Evolutionary conservation across 2,888 invertebrate species (phyloP), one percentile per base, ranked within the genome.

Genomic region (Alviniconcha strummeri): DNA sequence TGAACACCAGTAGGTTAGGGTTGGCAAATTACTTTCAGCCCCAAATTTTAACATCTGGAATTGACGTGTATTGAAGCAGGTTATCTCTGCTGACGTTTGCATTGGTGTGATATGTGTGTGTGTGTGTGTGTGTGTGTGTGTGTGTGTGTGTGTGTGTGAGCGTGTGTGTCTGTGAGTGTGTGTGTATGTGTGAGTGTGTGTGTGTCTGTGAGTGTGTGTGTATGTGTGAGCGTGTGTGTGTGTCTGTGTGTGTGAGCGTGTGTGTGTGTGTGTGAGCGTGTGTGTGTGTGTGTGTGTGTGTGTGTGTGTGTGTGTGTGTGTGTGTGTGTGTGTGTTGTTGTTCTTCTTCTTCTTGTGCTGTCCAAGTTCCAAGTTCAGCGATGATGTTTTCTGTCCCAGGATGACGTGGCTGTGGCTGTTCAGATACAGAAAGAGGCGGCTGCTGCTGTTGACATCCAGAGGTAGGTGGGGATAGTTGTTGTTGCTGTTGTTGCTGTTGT

Each of bases 361-460:
- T 36, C 36, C 36, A 36, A 36, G 36, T 36, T 36, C 36, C 36
- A 36, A 36, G 36, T 36, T 36, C 36, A 36, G 36, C 36, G 36
- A 36, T 36, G 36, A 36, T 36, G 36, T 78, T 72, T 11, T 80
- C 71, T 83, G 85, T 86, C 9, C 1, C 83, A 92, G 92, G 88
- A 87, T 80, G 90, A 90, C 72, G 83, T 86, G 54, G 86, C 85
- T 0, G 86, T 86, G 7, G 90, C 90, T 11, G 90, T 89, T 7
- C 84, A 88, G 80, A 85, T 85, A 69, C 91, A 90, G 85, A 89
- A 88, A 86, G 89, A 92, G 77, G 92, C 90, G 13, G 88, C 90
- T 78, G 92, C 92, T 72, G 92, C 90, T n/a, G 92, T 92, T 8
- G 91, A 92, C 76, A 92, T 92, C 79, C 92, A 92, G 83, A 87